Evolutionary conservation across 2,113 vertebrate species (phyloP), one percentile per base, ranked within the genome.

Genomic region (Craseonycteris thonglongyai): DNA sequence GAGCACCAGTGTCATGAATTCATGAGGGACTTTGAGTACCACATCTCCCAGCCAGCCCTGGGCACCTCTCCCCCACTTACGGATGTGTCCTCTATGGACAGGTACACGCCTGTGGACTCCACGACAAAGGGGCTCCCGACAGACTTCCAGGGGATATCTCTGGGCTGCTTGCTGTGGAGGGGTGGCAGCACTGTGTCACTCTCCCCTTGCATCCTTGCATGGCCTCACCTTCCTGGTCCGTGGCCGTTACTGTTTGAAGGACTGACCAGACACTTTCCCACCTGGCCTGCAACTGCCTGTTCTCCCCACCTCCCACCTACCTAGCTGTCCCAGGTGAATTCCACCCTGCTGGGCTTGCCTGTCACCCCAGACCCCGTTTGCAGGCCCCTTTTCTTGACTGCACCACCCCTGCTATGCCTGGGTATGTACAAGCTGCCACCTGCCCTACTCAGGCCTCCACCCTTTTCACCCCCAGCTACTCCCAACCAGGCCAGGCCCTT

Each of bases 41-140:
- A 19, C 10, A 0, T 9, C 21, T 24, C 38, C 35, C 19, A 2
- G 28, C 22, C 38, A 11, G 59, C 78, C 61, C 59, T 2, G 40
- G 45, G 18, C 40, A 14, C 21, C 5, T 6, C 21, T 56, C 30
- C 16, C 30, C 16, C 33, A 98, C 99, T 96, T 98, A 99, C 99
- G 2, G 97, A 97, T 76, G 99, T 98, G 88, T 98, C 99, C 2
- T 99, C 98, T 88, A 98, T 35, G 61, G 97, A 98, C 96, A 99
- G 98, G 98, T 99, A 99, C 68, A 99, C 98, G 76, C 99, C 99
- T 1, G 99, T 99, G 92, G 98, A 98, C 95, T 99, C 99, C 1
- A 99, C 99, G 22, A 99, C 99, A 7, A 98, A 99, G 42, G 97
- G 83, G 47, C 98, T 98, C 58, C 98, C 99, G 3, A 98, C 94